Evolutionary conservation across 2,113 vertebrate species (phyloP), one percentile per base, ranked within the genome.

Genomic region (Silurus glanis): DNA sequence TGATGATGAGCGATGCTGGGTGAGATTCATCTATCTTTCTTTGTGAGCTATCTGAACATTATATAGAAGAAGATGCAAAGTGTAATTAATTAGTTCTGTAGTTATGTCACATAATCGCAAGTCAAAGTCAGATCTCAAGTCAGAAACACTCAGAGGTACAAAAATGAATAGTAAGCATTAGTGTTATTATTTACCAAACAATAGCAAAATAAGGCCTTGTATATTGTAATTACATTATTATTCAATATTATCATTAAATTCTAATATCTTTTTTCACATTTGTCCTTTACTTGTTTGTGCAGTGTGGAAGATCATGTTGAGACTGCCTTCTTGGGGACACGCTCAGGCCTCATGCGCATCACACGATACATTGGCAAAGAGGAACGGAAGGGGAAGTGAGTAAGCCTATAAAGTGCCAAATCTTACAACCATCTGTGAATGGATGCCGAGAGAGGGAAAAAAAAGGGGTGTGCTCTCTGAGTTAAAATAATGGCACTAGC

Each of bases 271-370:
- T 37, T 37, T 37, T 37, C 37, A 37, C 37, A 37, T 37, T 37
- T 58, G 37, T 47, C 16, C 12, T 75, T 80, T 49, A 56, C 21
- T 25, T 55, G 6, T 37, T 9, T 14, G 4, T 76, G 66, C 74
- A 96, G 96, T 13, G 82, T 94, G 0, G 94, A 97, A 79, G 88
- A 90, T 0, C 96, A 94, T 0, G 28, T 97, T 0, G 97, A 98
- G 90, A 89, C 96, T 25, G 98, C 96, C 0, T 99, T 99, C 90
- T 94, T 99, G 81, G 98, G 98, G 0, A 99, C 97, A 7, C 95
- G 97, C 0, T 93, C 97, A 0, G 98, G 97, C 0, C 95, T 99
- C 53, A 95, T 97, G 90, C 96, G 98, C 87, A 91, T 92, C 69
- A 87, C 84, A 82, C 92, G 96, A 83, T 98, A 97, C 0, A 94